These are phyloP conservation scores for Micromys minutus DNA, from an alignment of 2,113 vertebrate genomes.

Conservation along the genomic window DNA sequence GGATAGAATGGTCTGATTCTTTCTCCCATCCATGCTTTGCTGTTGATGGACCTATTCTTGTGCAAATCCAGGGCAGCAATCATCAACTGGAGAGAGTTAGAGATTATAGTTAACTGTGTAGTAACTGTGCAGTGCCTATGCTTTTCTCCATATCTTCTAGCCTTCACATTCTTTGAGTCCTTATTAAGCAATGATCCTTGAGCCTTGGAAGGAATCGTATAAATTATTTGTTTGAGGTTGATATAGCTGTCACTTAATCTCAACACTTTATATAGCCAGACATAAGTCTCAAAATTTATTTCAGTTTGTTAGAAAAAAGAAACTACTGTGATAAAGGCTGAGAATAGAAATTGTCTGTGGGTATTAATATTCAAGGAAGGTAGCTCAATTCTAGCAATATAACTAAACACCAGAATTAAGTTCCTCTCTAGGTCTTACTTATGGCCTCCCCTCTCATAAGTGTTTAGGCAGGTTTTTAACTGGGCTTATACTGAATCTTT, in stretches of 20 bases:
- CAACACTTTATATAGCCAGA: no score
- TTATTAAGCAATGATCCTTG: neutral
- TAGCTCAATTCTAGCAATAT: neutral
- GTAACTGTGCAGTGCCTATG: neutral
- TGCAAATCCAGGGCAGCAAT: neutral
- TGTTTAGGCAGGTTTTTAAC: neutral
- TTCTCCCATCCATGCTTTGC: neutral
- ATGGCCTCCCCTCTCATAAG: neutral
- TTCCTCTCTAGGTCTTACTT: neutral
- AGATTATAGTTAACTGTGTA: neutral
- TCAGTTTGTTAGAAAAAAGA: neutral
- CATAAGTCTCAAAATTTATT: neutral
- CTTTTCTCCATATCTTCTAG: neutral
- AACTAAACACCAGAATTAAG: neutral
- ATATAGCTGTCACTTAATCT: neutral
- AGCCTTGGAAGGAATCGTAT: neutral
- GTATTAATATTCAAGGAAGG: neutral
- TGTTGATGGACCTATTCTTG: neutral
- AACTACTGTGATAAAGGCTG: neutral
- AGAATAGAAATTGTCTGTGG: neutral
- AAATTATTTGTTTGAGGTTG: neutral
- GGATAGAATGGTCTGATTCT: neutral
- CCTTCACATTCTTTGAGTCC: neutral
- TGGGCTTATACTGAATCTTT: neutral
- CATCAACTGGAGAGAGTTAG: no score